A percentile compares a stretch with the other conserved stretches of the same genome.
Conservation (phyloP, 2,888 invertebrate species). For the Caenorhabditis becei region DNA sequence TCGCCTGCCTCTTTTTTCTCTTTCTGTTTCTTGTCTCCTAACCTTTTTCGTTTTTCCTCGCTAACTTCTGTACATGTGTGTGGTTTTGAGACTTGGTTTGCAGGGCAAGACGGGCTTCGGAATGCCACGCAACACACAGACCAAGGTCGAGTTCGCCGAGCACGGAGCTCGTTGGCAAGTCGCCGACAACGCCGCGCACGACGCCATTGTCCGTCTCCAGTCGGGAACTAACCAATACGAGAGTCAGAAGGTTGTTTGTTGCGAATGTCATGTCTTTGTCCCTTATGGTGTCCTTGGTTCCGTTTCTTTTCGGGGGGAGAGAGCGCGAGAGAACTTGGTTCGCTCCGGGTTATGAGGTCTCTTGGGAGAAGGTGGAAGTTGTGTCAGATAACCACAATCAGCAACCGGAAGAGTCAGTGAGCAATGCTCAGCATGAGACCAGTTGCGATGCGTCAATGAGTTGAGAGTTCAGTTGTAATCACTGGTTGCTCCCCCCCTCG, state of each 20-base stretch:
- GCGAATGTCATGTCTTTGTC: conserved; percentile 17
- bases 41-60: conserved; percentile 2
- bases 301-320: background rate
- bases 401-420: background rate
- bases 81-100: conserved; percentile 14
- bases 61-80: background rate
- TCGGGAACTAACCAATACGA: conserved; percentile 80
- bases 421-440: conserved; percentile 27
- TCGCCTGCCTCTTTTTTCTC: conserved; percentile 1
- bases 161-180: conserved; percentile 73
- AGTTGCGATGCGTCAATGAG: conserved; percentile 46
- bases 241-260: conserved; percentile 76
- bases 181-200: conserved; percentile 68
- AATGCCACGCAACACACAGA: conserved; percentile 80
- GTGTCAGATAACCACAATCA: background rate
- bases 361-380: conserved; percentile 11
- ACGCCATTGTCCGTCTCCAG: conserved; percentile 80
- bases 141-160: conserved; percentile 74
- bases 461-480: conserved; percentile 43
- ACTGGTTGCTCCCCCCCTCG: conserved; percentile 20
- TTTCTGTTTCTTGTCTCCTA: background rate
- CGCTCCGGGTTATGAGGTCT: conserved; percentile 13
- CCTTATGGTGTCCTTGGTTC: conserved; percentile 3
- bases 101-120: conserved; percentile 81
- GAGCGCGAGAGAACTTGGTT: conserved; percentile 15